These are phyloP conservation scores for Erebia ligea DNA, from an alignment of 2,888 invertebrate genomes.

Conservation along the genomic window DNA sequence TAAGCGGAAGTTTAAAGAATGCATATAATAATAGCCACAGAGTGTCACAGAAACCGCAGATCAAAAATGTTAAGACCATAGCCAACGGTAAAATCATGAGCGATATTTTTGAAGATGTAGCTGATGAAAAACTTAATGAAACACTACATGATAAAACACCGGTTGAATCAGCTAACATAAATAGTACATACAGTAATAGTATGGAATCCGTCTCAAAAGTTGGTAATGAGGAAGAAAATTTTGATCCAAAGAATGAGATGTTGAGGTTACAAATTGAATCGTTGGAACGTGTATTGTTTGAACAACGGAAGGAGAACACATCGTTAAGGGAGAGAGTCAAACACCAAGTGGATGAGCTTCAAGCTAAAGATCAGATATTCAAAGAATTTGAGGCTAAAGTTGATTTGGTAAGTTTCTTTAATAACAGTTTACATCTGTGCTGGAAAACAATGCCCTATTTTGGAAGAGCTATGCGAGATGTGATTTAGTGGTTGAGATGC, in stretches of 20 bases:
- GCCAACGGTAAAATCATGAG: slow-evolving; percentile 71
- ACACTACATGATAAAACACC: slow-evolving; percentile 10
- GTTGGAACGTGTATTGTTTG: slow-evolving; percentile 63
- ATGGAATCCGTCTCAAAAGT: slow-evolving; percentile 11
- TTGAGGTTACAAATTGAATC: slow-evolving; percentile 66
- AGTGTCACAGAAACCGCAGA: slow-evolving; percentile 55
- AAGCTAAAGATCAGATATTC: slow-evolving; percentile 65
- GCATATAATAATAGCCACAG: slow-evolving; percentile 68
- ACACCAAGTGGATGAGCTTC: slow-evolving; percentile 66
- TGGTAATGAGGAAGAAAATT: slow-evolving; percentile 34
- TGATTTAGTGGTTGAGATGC: no score
- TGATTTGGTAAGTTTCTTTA: slow-evolving; percentile 72
- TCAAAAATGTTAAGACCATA: slow-evolving; percentile 53
- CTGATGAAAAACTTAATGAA: slow-evolving; percentile 37
- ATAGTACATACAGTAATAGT: background rate
- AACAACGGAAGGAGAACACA: slow-evolving; percentile 68
- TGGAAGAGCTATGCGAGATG: no score
- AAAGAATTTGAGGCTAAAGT: slow-evolving; percentile 79
- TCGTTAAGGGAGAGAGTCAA: slow-evolving; percentile 63
- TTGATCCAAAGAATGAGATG: slow-evolving; percentile 56
- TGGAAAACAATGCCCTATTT: no score
- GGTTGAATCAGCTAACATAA: slow-evolving; percentile 11
- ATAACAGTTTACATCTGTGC: no score
- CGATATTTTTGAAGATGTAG: slow-evolving; percentile 69
- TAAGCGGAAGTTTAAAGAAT: slow-evolving; percentile 74